Evolutionary conservation across 1,140 invertebrate species (phyloP).

Genomic region (Cotesia chilonis): DNA sequence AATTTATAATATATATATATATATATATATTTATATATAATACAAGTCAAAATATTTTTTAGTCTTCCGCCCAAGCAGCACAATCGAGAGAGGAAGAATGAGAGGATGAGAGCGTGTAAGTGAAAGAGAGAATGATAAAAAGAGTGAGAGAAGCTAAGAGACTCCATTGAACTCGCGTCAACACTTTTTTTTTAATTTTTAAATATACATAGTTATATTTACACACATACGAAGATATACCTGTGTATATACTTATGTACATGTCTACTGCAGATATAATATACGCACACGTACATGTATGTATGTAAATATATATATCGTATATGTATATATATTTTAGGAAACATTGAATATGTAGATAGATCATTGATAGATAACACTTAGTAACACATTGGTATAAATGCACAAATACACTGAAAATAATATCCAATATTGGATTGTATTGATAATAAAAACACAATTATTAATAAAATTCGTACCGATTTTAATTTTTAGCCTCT

Average conservation of each 20-base stretch:
- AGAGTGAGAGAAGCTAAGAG: slow-evolving; percentile 26
- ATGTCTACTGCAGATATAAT: no score
- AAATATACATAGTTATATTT: not conserved
- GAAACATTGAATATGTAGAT: no score
- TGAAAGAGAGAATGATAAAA: slow-evolving; percentile 26
- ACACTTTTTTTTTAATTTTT: slow-evolving; percentile 20
- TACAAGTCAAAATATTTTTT: slow-evolving; percentile 19
- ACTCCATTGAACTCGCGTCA: slow-evolving; percentile 38
- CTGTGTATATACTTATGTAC: no score
- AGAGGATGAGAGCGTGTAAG: slow-evolving; percentile 21
- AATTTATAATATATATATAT: not conserved
- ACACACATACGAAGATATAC: not conserved
- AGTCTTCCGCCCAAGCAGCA: slow-evolving; percentile 18
- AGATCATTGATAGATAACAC: slow-evolving; percentile 4
- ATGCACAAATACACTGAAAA: no score
- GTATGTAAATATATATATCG: no score
- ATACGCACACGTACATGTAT: not conserved
- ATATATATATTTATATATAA: slow-evolving; percentile 11
- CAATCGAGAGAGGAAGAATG: slow-evolving; percentile 27
- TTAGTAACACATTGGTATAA: slow-evolving; percentile 1
- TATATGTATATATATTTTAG: no score
- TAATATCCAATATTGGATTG: not conserved
- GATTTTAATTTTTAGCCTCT: slow-evolving; percentile 88
- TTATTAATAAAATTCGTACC: slow-evolving; percentile 65
- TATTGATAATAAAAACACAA: slow-evolving; percentile 18